phyloP scores from a whole-genome alignment of 2,113 vertebrate species.

The Herpetotheres cachinnans region DNA sequence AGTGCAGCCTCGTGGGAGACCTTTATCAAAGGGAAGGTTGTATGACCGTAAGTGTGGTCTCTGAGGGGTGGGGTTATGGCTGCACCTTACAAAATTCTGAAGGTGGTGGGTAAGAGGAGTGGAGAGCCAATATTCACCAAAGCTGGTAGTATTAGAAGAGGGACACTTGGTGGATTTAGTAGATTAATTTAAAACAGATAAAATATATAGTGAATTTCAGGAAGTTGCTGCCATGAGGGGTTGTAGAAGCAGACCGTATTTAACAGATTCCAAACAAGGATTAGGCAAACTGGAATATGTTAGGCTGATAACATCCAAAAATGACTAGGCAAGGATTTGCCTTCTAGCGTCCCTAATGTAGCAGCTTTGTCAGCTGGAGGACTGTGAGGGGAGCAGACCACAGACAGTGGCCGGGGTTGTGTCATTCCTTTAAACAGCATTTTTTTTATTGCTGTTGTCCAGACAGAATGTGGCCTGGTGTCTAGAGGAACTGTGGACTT shows the following conservation, averaged over 20 bases:
- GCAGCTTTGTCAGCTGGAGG: not conserved
- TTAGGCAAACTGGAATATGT: not conserved
- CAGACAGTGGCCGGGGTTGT: not conserved
- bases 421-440: not conserved
- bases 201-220: not conserved
- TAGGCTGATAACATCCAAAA: not conserved
- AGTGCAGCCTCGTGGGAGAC: accelerated
- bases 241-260: not conserved
- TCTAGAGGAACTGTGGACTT: not conserved
- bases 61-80: too few relatives aligned
- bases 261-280: not conserved
- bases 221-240: not conserved
- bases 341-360: not conserved
- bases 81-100: not conserved
- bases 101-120: not conserved
- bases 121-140: too few relatives aligned
- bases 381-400: not conserved
- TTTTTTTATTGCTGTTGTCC: not conserved
- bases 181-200: not conserved
- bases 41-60: too few relatives aligned
- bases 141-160: not conserved
- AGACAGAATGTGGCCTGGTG: not conserved
- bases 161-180: not conserved
- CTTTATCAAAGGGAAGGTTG: accelerated
- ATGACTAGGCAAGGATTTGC: not conserved